These are phyloP conservation scores for Macrophya alboannulata DNA, from an alignment of 2,888 invertebrate genomes.

Conservation along the genomic window DNA sequence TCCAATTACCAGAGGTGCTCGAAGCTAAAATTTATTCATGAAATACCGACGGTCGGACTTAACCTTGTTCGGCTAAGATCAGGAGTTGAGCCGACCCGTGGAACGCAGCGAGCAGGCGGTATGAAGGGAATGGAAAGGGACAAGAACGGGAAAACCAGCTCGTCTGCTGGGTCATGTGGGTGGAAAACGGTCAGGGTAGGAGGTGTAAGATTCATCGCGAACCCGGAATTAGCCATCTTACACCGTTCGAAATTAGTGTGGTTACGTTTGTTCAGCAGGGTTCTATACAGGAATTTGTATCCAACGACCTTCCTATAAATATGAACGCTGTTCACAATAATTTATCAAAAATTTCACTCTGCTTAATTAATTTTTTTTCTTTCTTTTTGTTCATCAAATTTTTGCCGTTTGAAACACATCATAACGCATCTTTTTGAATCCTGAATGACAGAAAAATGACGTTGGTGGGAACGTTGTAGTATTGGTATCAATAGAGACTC, in stretches of 20 bases:
- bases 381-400: no score
- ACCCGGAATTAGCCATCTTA: slow-evolving; percentile 55
- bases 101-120: slow-evolving; percentile 6
- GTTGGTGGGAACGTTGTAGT: no score
- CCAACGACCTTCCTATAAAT: neutral
- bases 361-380: no score
- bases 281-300: slow-evolving; percentile 8
- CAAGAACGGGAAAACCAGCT: slow-evolving; percentile 11
- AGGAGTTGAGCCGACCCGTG: slow-evolving; percentile 50
- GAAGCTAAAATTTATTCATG: slow-evolving; percentile 56
- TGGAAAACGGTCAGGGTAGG: slow-evolving; percentile 16
- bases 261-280: slow-evolving; percentile 29
- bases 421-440: no score
- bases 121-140: slow-evolving; percentile 31
- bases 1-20: slow-evolving; percentile 53
- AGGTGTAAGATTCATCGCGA: slow-evolving; percentile 54
- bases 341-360: neutral
- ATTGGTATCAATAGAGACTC: no score
- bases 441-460: no score
- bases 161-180: slow-evolving; percentile 38
- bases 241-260: slow-evolving; percentile 53
- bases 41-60: slow-evolving; percentile 54
- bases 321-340: neutral
- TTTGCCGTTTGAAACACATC: no score
- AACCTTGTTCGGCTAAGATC: slow-evolving; percentile 55